Percentiles rank a stretch among this genome's conserved stretches.
Conservation (phyloP, 2,797 vertebrate species). For the Cynodonichthys magdalenae region DNA sequence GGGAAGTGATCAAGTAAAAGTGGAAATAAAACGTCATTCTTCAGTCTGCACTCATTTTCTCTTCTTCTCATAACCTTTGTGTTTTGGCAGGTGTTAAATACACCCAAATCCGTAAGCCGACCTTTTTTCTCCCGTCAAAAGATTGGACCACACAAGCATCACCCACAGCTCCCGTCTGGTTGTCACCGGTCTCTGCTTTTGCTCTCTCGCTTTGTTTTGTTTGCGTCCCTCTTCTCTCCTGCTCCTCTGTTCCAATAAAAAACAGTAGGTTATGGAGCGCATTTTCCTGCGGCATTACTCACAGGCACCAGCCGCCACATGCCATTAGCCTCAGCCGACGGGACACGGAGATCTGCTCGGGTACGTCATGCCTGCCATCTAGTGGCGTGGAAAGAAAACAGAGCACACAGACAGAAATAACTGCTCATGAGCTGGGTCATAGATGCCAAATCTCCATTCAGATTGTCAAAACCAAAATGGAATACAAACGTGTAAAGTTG, state of each 20-base stretch:
- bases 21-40: no score
- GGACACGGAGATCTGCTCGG: conserved; percentile 2
- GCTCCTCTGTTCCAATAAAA: conserved; percentile 71
- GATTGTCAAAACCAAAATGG: conserved; percentile 33
- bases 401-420: background rate
- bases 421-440: conserved; percentile 44
- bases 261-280: conserved; percentile 80
- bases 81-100: conserved; percentile 51
- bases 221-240: conserved; percentile 58
- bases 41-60: conserved; percentile 2
- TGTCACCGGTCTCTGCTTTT: conserved; percentile 27
- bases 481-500: conserved; percentile 29
- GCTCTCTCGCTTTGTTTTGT: conserved; percentile 60
- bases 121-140: conserved; percentile 78
- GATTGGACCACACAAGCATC: conserved; percentile 57
- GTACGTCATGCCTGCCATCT: conserved; percentile 77
- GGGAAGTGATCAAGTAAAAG: no score
- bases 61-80: conserved; percentile 13
- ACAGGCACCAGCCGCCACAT: conserved; percentile 78
- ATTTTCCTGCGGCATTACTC: conserved; percentile 81
- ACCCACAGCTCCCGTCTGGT: conserved; percentile 34
- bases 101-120: conserved; percentile 54
- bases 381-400: conserved; percentile 48
- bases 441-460: conserved; percentile 52
- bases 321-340: conserved; percentile 72